Evolutionary conservation across 1,140 invertebrate genomes (phyloP).

Genomic region (Euura lappo): DNA sequence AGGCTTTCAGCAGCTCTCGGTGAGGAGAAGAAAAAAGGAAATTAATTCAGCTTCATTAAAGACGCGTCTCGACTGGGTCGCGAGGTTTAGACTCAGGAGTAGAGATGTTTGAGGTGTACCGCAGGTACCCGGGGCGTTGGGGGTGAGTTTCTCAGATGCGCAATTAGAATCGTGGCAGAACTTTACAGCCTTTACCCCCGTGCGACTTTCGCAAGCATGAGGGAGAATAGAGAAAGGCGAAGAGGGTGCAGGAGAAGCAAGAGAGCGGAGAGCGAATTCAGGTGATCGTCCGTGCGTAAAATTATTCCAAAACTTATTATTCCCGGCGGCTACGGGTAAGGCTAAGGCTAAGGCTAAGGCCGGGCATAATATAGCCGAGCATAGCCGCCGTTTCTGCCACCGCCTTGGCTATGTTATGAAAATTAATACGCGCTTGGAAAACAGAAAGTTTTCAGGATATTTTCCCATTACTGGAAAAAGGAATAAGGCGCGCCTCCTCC

Average conservation of each 20-base stretch:
- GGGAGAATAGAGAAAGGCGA: constrained; percentile 16
- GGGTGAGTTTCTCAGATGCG: neutral
- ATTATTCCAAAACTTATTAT: constrained; percentile 44
- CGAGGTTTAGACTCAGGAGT: neutral
- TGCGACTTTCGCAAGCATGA: neutral
- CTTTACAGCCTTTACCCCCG: neutral
- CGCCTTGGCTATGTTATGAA: constrained; percentile 27
- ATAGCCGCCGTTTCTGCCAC: constrained; percentile 19
- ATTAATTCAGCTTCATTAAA: neutral
- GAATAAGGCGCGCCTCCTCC: neutral
- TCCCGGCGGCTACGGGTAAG: constrained; percentile 20
- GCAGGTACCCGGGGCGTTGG: neutral
- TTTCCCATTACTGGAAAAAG: constrained; percentile 27
- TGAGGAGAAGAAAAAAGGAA: neutral
- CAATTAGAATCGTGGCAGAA: neutral
- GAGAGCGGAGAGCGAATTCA: constrained; percentile 28
- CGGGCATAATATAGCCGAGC: neutral
- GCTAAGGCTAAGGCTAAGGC: too few relatives aligned
- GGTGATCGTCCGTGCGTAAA: constrained; percentile 39
- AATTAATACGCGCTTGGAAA: constrained; percentile 35
- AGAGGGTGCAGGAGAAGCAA: constrained; percentile 9
- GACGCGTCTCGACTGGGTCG: neutral
- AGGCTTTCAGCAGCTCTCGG: too few relatives aligned
- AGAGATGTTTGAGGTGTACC: neutral
- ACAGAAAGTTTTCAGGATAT: constrained; percentile 32